These are phyloP conservation scores for Toxostoma redivivum DNA, from an alignment of 2,113 vertebrate genomes.

Conservation along the genomic window DNA sequence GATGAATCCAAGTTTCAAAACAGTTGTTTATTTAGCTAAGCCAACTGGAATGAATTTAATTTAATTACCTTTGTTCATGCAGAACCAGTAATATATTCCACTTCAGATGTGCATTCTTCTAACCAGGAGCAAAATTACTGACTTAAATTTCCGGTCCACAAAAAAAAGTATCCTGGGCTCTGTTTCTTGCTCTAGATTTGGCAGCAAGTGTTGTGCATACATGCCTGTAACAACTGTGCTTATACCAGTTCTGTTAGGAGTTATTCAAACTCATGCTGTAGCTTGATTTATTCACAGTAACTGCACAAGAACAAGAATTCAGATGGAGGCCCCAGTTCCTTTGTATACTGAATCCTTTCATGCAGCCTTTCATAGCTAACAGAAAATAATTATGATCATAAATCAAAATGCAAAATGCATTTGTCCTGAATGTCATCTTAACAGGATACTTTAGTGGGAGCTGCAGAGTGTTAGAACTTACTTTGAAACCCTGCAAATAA, in stretches of 20 bases:
- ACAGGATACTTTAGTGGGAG: not conserved
- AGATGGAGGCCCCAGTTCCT: not conserved
- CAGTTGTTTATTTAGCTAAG: constrained; percentile 34
- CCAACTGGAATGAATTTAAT: constrained; percentile 25
- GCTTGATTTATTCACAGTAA: constrained; percentile 16
- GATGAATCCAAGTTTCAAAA: constrained; percentile 13
- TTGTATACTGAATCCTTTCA: not conserved
- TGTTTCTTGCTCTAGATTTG: not conserved
- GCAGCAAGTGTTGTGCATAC: not conserved
- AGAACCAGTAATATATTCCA: not conserved
- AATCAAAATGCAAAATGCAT: constrained; percentile 11
- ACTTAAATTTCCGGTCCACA: not conserved
- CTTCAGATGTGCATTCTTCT: not conserved
- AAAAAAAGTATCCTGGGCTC: not conserved
- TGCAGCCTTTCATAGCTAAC: not conserved
- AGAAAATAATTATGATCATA: constrained; percentile 14
- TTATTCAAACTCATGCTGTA: not conserved
- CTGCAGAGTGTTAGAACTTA: not conserved
- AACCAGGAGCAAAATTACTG: not conserved
- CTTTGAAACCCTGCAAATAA: not conserved
- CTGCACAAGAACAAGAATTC: not conserved
- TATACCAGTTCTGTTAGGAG: not conserved
- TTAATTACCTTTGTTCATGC: constrained; percentile 2
- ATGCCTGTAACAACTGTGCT: not conserved
- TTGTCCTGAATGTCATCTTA: not conserved